These are phyloP conservation scores for Neoitamus cyanurus DNA, from an alignment of 2,888 invertebrate species.

Conservation along the genomic window DNA sequence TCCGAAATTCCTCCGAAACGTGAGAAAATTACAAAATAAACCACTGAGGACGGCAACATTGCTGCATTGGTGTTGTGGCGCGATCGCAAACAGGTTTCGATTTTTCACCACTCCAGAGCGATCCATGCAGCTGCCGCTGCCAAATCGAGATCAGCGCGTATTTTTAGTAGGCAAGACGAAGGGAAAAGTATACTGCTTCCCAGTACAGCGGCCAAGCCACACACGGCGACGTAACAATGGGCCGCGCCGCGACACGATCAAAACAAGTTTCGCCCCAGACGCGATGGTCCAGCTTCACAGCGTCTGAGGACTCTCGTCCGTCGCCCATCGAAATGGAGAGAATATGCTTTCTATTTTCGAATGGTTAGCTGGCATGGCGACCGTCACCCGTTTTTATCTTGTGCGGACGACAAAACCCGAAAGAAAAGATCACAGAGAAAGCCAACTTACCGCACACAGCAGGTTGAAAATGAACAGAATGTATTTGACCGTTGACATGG, in stretches of 20 bases:
- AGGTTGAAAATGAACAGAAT: conserved; percentile 84
- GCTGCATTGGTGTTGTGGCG: background rate
- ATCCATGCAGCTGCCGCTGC: background rate
- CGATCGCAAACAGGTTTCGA: background rate
- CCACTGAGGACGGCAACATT: background rate
- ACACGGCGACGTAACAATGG: background rate
- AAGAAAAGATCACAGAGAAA: background rate
- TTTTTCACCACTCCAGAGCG: background rate
- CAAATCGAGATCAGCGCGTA: background rate
- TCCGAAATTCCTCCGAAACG: background rate
- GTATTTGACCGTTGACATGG: conserved; percentile 84
- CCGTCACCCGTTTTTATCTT: background rate
- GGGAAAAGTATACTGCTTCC: background rate
- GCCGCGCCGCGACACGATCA: background rate
- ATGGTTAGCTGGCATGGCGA: background rate
- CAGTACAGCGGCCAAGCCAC: background rate
- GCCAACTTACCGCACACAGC: conserved; percentile 78
- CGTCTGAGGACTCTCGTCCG: background rate
- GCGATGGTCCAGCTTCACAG: background rate
- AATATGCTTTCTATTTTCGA: background rate
- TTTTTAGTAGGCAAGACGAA: background rate
- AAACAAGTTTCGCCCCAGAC: background rate
- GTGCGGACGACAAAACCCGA: background rate
- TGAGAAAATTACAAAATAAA: background rate
- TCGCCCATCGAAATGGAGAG: background rate